Base-by-base conservation (phyloP, 2,797 vertebrate species). In the Taeniopygia guttata region DNA sequence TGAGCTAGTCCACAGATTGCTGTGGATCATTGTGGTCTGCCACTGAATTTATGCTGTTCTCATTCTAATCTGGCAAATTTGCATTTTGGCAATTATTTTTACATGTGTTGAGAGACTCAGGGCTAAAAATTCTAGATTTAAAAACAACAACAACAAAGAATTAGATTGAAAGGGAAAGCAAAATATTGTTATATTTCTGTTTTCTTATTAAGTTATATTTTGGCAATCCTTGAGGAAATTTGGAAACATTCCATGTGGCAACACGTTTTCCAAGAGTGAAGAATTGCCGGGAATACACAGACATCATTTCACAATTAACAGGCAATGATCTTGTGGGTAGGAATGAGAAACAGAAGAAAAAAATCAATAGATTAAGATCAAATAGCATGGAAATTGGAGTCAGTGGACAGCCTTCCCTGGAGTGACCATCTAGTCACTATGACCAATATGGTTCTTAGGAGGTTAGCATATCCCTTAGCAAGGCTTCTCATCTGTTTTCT, bases 171-270 rank as follows among this genome's bases (percentile, higher is more conserved):
- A 86, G 56, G 34, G 30, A 93, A 95, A 90, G 45, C 27, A 94
- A 93, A 93, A 94, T 91, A 91, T 88, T 94, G 40, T 79, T 87
- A 69, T 84, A 68, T 73, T 90, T 96, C 86, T 96, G 84, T 90
- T 96, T 94, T 96, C 89, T 94, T 93, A 91, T 94, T 78, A 96
- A 91, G 80, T 88, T 94, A 59, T 89, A 86, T 94, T 94, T 95
- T 94, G 90, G 87, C 90, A 94, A 88, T 87, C 85, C 69, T 81
- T 78, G 40, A 72, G 66, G 82, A 94, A 96, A 94, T 86, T 93
- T 93, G 95, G 96, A 95, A 95, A 76, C 49, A 86, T 88, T 93
- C 94, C 95, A 96, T 4, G 3, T 78, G 83, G 90, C 73, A 94
- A 96, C 78, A 79, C 11, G 17, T 95, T 92, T 95, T 82, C 84